Base-by-base conservation (phyloP, 1,140 invertebrate genomes). In the Microplitis demolitor region DNA sequence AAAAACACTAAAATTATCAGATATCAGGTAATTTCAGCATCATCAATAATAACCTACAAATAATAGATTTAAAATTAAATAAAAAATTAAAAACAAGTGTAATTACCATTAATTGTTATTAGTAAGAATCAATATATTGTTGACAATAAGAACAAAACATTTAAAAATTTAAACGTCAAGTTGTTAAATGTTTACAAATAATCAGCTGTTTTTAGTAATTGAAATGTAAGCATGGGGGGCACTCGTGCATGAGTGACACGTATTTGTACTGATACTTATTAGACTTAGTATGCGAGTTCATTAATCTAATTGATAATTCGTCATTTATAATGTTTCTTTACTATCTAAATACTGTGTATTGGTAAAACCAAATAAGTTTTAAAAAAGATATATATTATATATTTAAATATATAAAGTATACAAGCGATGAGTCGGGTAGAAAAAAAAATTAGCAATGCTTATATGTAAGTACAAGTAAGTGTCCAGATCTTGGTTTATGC, bases 171-270 rank as follows among this genome's bases (percentile, higher is more conserved):
- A n/a, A 24, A 11, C 5, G n/a, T 13, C 16, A 16, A 54, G 9
- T 16, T n/a, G 0, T 54, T 9, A 50, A 37, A 31, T 63, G 64
- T 68, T 63, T 63, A 74, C 64, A 53, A 31, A 37, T 64, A 56
- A 69, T 74, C 73, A 74, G 73, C 73, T 74, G 73, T 71, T 74
- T 58, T 4, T 6, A 54, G n/a, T 71, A 34, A 16, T 9, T 11
- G 13, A 51, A 13, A 24, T 16, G 37, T 8, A 9, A 66, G 64
- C 11, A 31, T 35, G 9, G 34, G 14, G 13, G 33, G 37, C 8
- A 31, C 13, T 24, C 33, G 31, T 34, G 51, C 54, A 24, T 45
- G 8, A 67, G 66, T 53, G 66, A 67, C 66, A 67, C 66, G 66
- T 67, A 67, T 51, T 4, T 33, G 6, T 35, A n/a, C 1, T 4